These are phyloP conservation scores for Pteruthius melanotis DNA, from an alignment of 2,113 vertebrate species.

Conservation along the genomic window DNA sequence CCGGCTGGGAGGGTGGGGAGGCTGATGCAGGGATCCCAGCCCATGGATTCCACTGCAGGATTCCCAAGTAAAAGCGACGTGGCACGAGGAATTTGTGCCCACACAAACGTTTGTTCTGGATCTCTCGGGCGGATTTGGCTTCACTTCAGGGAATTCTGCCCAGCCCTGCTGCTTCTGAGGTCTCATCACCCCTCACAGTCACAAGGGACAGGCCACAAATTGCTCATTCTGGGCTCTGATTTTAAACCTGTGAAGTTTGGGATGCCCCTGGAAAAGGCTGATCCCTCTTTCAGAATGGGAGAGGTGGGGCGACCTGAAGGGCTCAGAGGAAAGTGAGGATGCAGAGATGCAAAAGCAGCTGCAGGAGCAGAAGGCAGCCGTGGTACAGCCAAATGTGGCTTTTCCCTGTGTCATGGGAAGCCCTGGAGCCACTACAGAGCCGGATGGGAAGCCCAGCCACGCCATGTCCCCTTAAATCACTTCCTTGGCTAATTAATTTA, in stretches of 20 bases:
- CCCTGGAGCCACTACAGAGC: not conserved
- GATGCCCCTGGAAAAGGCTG: not conserved
- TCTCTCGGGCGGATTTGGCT: not conserved
- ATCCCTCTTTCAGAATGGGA: not conserved
- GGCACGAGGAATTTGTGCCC: not conserved
- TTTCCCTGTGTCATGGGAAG: not conserved
- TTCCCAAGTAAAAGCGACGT: not conserved
- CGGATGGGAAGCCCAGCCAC: not conserved
- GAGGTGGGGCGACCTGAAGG: not conserved
- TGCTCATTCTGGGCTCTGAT: not conserved
- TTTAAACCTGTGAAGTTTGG: not conserved
- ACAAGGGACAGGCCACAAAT: not conserved
- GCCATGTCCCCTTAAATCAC: not conserved
- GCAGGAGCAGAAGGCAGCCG: not conserved
- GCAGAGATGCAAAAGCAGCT: not conserved
- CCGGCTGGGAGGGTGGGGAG: accelerated
- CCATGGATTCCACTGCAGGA: accelerated
- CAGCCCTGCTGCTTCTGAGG: not conserved
- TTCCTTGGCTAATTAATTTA: slow-evolving; percentile 16
- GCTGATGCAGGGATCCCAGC: not conserved
- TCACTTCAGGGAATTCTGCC: not conserved
- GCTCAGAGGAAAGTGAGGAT: accelerated
- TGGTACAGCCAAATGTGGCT: not conserved
- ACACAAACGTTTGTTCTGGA: not conserved
- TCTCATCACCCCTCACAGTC: not conserved